Base-by-base conservation (phyloP, 2,797 vertebrate species). In the Eulemur mongoz region DNA sequence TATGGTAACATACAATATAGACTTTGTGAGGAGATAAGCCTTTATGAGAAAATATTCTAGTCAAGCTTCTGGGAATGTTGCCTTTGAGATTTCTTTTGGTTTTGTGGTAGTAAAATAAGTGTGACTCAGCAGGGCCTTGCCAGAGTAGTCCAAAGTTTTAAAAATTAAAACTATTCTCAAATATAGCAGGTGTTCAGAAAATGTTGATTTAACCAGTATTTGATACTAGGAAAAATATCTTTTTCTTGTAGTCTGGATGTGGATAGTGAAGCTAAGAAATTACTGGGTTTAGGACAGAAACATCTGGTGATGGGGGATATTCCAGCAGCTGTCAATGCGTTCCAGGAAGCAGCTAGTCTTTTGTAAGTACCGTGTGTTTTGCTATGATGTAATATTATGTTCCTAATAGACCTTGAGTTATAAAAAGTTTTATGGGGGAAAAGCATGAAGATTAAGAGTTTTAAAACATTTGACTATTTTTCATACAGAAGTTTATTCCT, bases 281-380 rank as follows among this genome's bases (percentile, higher is more conserved):
- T 99, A 0, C 98, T 99, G 95, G 99, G 99, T 80, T 99, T 99
- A 27, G 99, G 99, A 81, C 99, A 99, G 97, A 98, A 99, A 95
- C 99, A 99, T 97, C 98, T 99, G 61, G 99, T 99, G 80, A 99
- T 99, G 99, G 99, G 99, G 57, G 99, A 99, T 97, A 98, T 99
- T 92, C 99, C 99, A 14, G 99, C 99, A 76, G 99, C 99, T 80
- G 99, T 99, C 94, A 98, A 98, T 91, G 99, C 99, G 0, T 99
- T 99, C 97, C 99, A 99, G 98, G 99, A 99, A 93, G 99, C 99
- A 91, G 99, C 99, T 1, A 98, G 99, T 93, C 99, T 99, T 98
- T 97, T 99, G 99, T 99, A 97, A 99, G 99, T 99, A 98, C n/a
- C 2, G n/a, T 35, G 12, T 38, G 43, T 35, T 35, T 94, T 82